Conservation (phyloP, 2,797 vertebrate genomes). For the Vireo griseus region DNA sequence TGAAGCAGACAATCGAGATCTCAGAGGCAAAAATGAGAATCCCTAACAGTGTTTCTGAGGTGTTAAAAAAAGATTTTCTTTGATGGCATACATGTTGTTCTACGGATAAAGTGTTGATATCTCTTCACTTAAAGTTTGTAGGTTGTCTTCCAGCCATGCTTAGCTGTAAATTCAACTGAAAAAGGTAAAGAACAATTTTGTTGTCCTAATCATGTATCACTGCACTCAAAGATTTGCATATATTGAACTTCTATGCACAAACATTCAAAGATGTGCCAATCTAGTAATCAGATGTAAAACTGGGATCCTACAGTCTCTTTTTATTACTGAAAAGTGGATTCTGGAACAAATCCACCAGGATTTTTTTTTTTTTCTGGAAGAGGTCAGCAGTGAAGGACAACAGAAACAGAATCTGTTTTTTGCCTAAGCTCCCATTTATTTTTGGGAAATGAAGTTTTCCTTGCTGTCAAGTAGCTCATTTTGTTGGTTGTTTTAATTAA, state of each 20-base stretch:
- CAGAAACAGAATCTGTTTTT: neutral
- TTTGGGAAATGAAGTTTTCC: neutral
- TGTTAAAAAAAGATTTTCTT: constrained; percentile 40
- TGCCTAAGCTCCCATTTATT: neutral
- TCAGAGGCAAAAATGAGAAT: constrained; percentile 53
- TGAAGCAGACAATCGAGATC: constrained; percentile 8
- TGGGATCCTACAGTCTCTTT: neutral
- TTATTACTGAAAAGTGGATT: neutral
- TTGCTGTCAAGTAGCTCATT: neutral
- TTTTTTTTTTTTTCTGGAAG: neutral
- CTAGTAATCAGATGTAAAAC: neutral
- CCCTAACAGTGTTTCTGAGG: constrained; percentile 21
- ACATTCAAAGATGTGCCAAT: neutral
- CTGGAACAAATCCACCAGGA: neutral
- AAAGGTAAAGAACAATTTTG: neutral
- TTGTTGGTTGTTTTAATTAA: neutral
- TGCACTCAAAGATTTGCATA: neutral
- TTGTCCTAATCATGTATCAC: neutral
- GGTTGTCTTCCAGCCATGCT: neutral
- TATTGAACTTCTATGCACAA: neutral
- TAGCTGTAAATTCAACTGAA: neutral
- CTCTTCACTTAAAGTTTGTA: neutral
- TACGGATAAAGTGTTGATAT: constrained; percentile 1
- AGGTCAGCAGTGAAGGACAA: neutral
- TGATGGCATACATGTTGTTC: constrained; percentile 39